Evolutionary conservation across 1,140 invertebrate genomes (phyloP), one percentile per base, ranked within the genome.

Genomic region (Drosophila varians): DNA sequence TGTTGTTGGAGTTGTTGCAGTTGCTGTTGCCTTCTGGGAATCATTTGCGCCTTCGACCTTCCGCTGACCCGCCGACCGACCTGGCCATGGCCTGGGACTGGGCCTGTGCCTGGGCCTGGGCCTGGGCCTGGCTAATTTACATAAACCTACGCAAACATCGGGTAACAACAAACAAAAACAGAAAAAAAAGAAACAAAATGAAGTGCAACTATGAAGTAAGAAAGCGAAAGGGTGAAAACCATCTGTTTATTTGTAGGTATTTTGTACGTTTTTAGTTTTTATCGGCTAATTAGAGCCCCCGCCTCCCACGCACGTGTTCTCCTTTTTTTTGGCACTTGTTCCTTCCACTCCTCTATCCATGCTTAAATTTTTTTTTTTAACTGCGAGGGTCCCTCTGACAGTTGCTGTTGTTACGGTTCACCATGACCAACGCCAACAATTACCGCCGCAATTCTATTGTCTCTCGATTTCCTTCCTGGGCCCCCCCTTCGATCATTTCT

Each of bases 371-470:
- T 19, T 18, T 42, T 60, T 61, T 61, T 61, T 49, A 18, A n/a
- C n/a, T 26, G 18, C 16, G 42, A 47, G 36, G 38, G 28, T 28
- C 25, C 46, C 69, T 40, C 77, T 74, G 80, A 82, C 80, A 86
- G 80, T 86, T 86, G 80, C 80, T 87, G 82, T 86, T 86, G 80
- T 86, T 86, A 87, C 80, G 80, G 80, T 86, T 86, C 82, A 86
- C 82, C 82, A 86, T 86, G 82, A 86, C 82, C 82, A 86, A 86
- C 82, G 77, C 76, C 82, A 86, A 86, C 82, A 86, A 86, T 87
- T 82, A 86, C 82, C 57, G 72, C 80, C 82, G 83, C 82, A 86
- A 86, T 86, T 86, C 82, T 86, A 86, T 86, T 86, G 82, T 86
- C 82, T 87, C 76, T 87, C 82, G 76, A 86, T 86, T 86, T 86